These are phyloP conservation scores for Dascillus cervinus DNA, from an alignment of 2,888 invertebrate species.

Conservation along the genomic window DNA sequence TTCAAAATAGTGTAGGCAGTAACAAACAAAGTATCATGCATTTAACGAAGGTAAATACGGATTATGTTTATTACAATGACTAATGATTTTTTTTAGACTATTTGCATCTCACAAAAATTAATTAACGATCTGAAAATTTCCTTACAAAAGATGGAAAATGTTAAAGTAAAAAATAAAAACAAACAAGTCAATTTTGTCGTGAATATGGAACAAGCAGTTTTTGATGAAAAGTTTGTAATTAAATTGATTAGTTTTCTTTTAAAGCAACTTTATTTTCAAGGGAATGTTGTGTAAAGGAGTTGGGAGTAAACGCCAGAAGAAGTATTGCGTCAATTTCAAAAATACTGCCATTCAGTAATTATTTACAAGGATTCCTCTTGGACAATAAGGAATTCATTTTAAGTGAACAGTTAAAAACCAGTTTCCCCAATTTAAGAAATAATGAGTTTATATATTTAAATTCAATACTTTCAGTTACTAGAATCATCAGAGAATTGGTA, in stretches of 20 bases:
- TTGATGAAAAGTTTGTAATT: slow-evolving; percentile 2
- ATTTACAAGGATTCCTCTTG: slow-evolving; percentile 19
- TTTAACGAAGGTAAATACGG: too few relatives aligned
- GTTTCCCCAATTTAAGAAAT: background rate
- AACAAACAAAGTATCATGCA: too few relatives aligned
- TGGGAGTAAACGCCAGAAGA: slow-evolving; percentile 28
- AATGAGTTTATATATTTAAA: slow-evolving; percentile 9
- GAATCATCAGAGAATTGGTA: slow-evolving; percentile 26
- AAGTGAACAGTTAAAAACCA: slow-evolving; percentile 4
- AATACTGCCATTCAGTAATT: slow-evolving; percentile 22
- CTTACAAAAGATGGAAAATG: too few relatives aligned
- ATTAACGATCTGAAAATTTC: too few relatives aligned
- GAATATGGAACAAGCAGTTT: slow-evolving; percentile 1
- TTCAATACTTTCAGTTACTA: slow-evolving; percentile 11
- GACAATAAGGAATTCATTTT: slow-evolving; percentile 5
- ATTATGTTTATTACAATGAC: too few relatives aligned
- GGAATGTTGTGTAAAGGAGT: slow-evolving; percentile 21
- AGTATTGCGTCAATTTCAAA: slow-evolving; percentile 25
- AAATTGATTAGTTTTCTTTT: too few relatives aligned
- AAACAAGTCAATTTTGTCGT: slow-evolving; percentile 8
- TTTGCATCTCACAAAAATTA: too few relatives aligned
- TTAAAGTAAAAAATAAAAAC: slow-evolving; percentile 1
- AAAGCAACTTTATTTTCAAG: too few relatives aligned
- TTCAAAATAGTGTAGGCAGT: too few relatives aligned
- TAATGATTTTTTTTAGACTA: too few relatives aligned